Evolutionary conservation across 2,888 invertebrate species (phyloP), one percentile per base, ranked within the genome.

Genomic region (Osmoderma eremita): DNA sequence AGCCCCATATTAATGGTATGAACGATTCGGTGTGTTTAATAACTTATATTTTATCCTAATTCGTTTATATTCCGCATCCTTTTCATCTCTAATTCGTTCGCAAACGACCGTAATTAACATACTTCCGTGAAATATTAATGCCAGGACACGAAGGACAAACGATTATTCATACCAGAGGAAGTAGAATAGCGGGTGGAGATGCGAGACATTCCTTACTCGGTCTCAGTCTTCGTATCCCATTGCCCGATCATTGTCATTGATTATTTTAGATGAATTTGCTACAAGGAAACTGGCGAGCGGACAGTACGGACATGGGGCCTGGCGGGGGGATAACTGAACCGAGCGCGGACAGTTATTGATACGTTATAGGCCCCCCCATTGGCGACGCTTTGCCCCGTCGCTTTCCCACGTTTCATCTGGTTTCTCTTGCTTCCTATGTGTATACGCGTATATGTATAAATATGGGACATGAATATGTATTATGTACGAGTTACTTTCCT

Each of bases 331-430:
- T 53, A 12, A 39, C 36, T 17, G 49, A 53, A 51, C 65, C 49
- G 38, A 56, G 70, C 73, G 72, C 69, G 70, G 75, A 75, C 75
- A 73, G 75, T 73, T 76, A 77, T 76, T 72, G 76, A 76, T 77
- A 76, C 72, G 74, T 72, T 73, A 73, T 72, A 71, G 68, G 73
- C 69, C 75, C 75, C 76, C 75, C 75, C 72, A 71, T 68, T 69
- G 73, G 65, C 67, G 63, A 54, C 67, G 68, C 67, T 73, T 70
- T 71, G 70, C 71, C 74, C 74, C 71, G 74, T 71, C 75, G 72
- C 65, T 75, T 76, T 75, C 76, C 74, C 77, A 76, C 75, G 74
- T 67, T 61, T 63, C 53, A 53, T 69, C 67, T 69, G 67, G n/a
- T 68, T 67, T 39, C 51, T 63, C 42, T 10, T 63, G 42, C 58